Evolutionary conservation across 1,140 invertebrate genomes (phyloP).

Genomic region (Listronotus oregonensis): DNA sequence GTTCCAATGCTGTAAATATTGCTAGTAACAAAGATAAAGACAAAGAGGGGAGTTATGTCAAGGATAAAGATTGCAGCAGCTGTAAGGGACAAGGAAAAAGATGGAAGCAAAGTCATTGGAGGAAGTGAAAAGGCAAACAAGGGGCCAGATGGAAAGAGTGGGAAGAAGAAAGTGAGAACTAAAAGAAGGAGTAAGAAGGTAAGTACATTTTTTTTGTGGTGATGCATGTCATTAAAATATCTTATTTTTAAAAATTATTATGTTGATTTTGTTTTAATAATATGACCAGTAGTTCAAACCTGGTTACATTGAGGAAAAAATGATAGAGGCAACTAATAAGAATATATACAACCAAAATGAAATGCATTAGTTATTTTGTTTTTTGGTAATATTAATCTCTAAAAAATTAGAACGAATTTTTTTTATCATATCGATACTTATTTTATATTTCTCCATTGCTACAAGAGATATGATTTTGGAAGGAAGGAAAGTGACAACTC

Average conservation of each 20-base stretch:
- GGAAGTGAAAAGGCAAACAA: constrained; percentile 30
- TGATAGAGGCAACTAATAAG: no score
- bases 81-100: constrained; percentile 34
- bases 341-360: no score
- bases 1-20: no score
- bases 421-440: no score
- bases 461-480: no score
- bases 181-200: constrained; percentile 37
- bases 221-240: neutral
- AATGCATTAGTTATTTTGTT: no score
- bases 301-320: neutral
- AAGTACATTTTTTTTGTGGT: constrained; percentile 20
- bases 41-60: neutral
- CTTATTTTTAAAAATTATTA: neutral
- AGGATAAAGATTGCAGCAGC: constrained; percentile 24
- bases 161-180: constrained; percentile 15
- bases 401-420: no score
- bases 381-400: no score
- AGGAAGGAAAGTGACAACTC: no score
- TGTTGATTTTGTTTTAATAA: neutral
- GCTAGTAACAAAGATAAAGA: neutral
- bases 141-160: constrained; percentile 15
- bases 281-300: neutral
- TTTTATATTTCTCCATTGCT: no score
- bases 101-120: constrained; percentile 1